These are phyloP conservation scores for Pollimyrus isidori DNA, from an alignment of 2,113 vertebrate genomes.

Conservation along the genomic window DNA sequence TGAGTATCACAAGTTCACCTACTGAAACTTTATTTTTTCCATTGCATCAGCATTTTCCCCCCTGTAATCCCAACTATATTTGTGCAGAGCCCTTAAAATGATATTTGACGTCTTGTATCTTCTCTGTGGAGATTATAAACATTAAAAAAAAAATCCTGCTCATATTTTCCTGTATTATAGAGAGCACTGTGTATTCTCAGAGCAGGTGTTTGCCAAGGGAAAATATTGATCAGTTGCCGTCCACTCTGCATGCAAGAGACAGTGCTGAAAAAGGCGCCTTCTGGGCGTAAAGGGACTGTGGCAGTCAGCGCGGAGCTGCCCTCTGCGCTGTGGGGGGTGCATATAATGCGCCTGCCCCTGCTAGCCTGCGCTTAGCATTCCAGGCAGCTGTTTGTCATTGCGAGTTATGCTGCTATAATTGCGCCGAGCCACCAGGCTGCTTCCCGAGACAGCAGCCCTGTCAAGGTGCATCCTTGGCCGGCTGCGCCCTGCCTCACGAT, in stretches of 20 bases:
- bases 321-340: constrained; percentile 21
- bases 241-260: not conserved
- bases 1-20: not conserved
- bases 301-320: not conserved
- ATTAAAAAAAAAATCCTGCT: not conserved
- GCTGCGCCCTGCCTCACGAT: constrained; percentile 37
- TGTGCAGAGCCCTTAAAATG: constrained; percentile 7
- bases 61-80: not conserved
- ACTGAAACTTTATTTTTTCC: constrained; percentile 9
- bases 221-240: constrained; percentile 1
- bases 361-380: constrained; percentile 34
- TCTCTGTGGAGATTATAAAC: constrained; percentile 1
- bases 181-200: not conserved
- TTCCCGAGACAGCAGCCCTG: constrained; percentile 40
- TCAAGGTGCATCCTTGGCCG: constrained; percentile 42
- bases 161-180: constrained; percentile 10
- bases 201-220: not conserved
- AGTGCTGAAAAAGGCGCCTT: not conserved
- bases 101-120: constrained; percentile 2
- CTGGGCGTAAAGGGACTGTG: not conserved
- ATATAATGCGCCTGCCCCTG: constrained; percentile 27
- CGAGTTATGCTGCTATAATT: constrained; percentile 46
- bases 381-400: constrained; percentile 40
- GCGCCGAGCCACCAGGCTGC: constrained; percentile 33
- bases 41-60: constrained; percentile 2